Conservation (phyloP, 1,140 invertebrate species). For the Harpegnathos saltator region DNA sequence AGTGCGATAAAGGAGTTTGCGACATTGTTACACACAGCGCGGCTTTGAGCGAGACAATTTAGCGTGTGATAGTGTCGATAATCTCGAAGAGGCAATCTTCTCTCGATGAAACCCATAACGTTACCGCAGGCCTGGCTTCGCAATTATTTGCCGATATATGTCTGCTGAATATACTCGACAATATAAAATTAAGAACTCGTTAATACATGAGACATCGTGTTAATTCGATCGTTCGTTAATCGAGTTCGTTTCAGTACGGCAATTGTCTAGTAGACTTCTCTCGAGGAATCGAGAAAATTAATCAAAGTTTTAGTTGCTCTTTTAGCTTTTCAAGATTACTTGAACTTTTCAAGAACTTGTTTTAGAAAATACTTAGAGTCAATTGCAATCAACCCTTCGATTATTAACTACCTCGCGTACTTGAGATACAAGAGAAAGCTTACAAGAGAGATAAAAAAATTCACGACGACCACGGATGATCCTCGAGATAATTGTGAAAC, state of each 20-base stretch:
- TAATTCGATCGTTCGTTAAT: too few relatives aligned
- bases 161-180: neutral
- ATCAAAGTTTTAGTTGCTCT: neutral
- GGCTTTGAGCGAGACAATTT: slow-evolving; percentile 18
- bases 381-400: neutral
- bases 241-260: neutral
- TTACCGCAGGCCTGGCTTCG: slow-evolving; percentile 3
- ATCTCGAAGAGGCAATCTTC: slow-evolving; percentile 20
- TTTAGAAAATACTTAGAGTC: neutral
- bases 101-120: neutral
- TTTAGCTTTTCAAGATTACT: neutral
- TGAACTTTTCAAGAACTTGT: too few relatives aligned
- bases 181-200: neutral
- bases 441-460: neutral
- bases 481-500: slow-evolving; percentile 46
- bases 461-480: neutral
- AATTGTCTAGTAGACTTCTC: neutral
- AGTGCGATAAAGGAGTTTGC: slow-evolving; percentile 35
- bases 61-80: slow-evolving; percentile 45
- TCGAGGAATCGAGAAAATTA: neutral
- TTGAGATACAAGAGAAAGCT: neutral
- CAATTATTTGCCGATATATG: slow-evolving; percentile 25
- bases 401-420: neutral
- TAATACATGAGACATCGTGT: neutral
- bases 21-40: slow-evolving; percentile 41